phyloP scores from a whole-genome alignment of 2,888 invertebrate genomes.

The Mythimna lalbum region DNA sequence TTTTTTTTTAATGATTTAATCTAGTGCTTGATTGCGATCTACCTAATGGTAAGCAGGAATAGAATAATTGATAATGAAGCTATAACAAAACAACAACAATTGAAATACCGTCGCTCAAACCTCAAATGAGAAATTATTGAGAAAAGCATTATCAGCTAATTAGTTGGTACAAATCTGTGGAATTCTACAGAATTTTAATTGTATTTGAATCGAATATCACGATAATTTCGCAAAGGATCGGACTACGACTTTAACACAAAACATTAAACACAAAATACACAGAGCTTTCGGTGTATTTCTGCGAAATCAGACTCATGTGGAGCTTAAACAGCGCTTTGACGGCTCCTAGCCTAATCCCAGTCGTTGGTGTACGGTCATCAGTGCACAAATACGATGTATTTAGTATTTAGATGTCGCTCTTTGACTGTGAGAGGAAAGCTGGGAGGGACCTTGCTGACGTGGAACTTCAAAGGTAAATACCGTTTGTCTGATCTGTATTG shows the following conservation, averaged over 20 bases:
- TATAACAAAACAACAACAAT: no score
- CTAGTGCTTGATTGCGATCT: no score
- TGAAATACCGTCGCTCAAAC: neutral
- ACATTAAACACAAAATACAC: slow-evolving; percentile 30
- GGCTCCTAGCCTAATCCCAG: slow-evolving; percentile 38
- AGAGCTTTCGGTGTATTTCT: slow-evolving; percentile 34
- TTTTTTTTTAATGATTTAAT: no score
- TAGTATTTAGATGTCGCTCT: slow-evolving; percentile 46
- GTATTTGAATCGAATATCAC: neutral
- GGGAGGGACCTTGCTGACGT: neutral
- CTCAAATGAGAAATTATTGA: neutral
- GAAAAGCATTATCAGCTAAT: neutral
- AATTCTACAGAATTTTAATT: no score
- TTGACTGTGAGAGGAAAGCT: slow-evolving; percentile 34
- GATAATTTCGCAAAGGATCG: neutral
- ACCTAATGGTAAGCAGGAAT: no score
- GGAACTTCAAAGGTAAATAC: neutral
- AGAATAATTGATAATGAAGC: no score
- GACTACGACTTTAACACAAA: neutral
- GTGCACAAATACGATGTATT: slow-evolving; percentile 40
- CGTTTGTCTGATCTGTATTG: neutral
- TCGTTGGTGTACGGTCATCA: slow-evolving; percentile 44
- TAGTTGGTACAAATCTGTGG: no score
- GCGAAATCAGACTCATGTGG: slow-evolving; percentile 37
- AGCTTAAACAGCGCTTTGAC: slow-evolving; percentile 47